Evolutionary conservation across 2,797 vertebrate genomes (phyloP).

Genomic region (Gallirallus australis): DNA sequence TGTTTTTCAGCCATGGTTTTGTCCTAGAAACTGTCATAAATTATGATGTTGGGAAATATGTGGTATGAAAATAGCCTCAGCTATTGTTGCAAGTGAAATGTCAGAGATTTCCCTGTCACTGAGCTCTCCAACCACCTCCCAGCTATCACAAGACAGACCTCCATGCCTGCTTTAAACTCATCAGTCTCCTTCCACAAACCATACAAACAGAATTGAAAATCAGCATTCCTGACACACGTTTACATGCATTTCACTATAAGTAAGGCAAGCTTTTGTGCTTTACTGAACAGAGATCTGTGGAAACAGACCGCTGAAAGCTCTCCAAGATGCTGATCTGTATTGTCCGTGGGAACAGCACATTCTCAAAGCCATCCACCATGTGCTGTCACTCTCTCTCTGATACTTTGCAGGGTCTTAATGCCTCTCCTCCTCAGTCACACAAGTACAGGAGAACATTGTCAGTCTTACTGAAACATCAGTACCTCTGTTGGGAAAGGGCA

Average conservation of each 20-base stretch:
- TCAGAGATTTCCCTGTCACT: neutral
- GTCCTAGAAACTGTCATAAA: neutral
- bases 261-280: neutral
- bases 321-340: neutral
- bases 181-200: neutral
- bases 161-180: neutral
- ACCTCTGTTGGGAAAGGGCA: neutral
- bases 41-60: neutral
- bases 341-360: neutral
- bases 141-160: neutral
- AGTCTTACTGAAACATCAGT: neutral
- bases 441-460: neutral
- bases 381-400: neutral
- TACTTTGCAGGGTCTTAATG: neutral
- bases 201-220: neutral
- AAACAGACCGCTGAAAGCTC: neutral
- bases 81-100: neutral
- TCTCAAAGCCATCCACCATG: neutral
- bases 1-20: neutral
- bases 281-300: neutral
- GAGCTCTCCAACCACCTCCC: neutral
- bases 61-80: neutral
- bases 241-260: neutral
- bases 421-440: neutral
- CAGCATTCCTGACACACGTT: neutral